Base-by-base conservation (phyloP, 2,888 invertebrate species). In the Gnatocerus cornutus region DNA sequence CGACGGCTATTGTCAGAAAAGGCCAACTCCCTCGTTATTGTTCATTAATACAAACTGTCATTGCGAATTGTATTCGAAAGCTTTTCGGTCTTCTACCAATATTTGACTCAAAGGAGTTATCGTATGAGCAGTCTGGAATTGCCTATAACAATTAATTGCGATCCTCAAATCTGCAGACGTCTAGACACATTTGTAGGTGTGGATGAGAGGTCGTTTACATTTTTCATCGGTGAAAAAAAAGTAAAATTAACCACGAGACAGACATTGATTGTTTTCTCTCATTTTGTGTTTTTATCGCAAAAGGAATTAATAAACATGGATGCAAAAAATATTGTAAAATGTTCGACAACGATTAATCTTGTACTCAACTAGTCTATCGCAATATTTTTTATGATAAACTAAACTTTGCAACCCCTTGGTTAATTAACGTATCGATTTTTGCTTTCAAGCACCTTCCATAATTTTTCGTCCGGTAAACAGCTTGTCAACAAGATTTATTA, bases 121-220 rank as follows among this genome's bases (percentile, higher is more conserved):
- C 37, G 33, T 14, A 30, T n/a, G 43, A 43, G 45, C 41, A 13
- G 48, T 16, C 50, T 50, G 52, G 50, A 52, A 41, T 50, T 39
- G 29, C 64, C 43, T 45, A 45, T 64, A 43, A 53, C 64, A 45
- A 53, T 64, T 64, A 64, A 45, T 43, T 33, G 62, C 21, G 50
- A 62, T 53, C 53, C 13, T 64, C 43, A 45, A 52, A 45, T 13
- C 14, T 43, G 53, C 64, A 64, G 64, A 64, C 64, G 64, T 64
- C 64, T 64, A 64, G 64, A 64, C 64, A 43, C 50, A 39, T 48
- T 61, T 59, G 46, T 48, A 61, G 64, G 64, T 53, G 64, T 30
- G 53, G 62, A 52, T 50, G 16, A n/a, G 53, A 55, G 64, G 41
- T 64, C 64, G 53, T 53, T 64, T 9, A 43, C 64, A 64, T 53